Evolutionary conservation across 2,888 invertebrate genomes (phyloP).

Genomic region (Lepas anatifera): DNA sequence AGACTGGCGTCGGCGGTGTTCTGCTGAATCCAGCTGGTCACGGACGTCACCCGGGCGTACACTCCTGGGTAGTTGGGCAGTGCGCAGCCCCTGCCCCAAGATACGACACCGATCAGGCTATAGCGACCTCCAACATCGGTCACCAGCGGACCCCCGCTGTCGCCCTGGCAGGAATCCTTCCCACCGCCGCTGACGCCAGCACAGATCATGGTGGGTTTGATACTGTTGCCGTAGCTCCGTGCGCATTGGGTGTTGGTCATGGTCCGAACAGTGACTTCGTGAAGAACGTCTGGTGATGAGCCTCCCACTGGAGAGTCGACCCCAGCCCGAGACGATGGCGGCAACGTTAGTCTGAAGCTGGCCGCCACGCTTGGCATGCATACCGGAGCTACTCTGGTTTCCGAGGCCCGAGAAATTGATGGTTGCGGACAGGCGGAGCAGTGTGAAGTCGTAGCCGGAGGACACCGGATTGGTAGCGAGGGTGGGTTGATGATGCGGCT

Average conservation of each 20-base stretch:
- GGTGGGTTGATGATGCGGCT: no score
- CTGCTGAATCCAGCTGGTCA: background rate
- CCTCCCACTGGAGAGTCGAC: constrained; percentile 6
- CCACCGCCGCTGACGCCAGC: constrained; percentile 4
- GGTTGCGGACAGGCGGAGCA: no score
- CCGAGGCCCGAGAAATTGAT: no score
- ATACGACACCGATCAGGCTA: background rate
- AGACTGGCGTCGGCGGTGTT: background rate
- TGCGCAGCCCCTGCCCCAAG: background rate
- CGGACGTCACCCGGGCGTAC: background rate
- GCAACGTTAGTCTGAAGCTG: background rate
- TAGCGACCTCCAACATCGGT: background rate
- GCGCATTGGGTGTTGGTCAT: constrained; percentile 9
- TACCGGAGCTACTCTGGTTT: no score
- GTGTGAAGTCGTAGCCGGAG: no score
- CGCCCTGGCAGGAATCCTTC: constrained; percentile 14
- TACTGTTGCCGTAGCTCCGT: background rate
- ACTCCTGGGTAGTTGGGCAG: background rate
- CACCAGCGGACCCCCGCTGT: background rate
- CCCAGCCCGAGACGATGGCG: constrained; percentile 16
- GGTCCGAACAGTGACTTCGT: constrained; percentile 15
- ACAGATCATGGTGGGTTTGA: constrained; percentile 14
- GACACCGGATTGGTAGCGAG: no score
- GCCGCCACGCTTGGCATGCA: constrained; percentile 9
- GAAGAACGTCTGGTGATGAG: background rate